Evolutionary conservation across 2,113 vertebrate genomes (phyloP).

Genomic region (Amblyopsis rosae): DNA sequence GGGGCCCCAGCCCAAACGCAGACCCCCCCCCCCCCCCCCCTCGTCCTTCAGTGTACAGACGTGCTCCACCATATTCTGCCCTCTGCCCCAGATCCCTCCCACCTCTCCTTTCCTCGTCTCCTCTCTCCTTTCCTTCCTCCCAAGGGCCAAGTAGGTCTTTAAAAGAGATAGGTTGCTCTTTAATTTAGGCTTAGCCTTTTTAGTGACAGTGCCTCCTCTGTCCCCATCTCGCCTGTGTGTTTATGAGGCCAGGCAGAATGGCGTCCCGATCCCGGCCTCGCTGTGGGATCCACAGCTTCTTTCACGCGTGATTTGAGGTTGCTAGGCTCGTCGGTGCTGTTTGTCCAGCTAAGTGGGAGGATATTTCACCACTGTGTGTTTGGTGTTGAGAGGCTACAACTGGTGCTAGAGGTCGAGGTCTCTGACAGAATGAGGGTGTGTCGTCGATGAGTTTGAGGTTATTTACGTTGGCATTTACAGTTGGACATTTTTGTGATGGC

Average conservation of each 20-base stretch:
- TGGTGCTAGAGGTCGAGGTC: too few species aligned
- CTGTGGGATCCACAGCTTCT: slow-evolving; percentile 2
- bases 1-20: too few species aligned
- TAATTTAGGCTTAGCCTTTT: slow-evolving; percentile 59
- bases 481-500: too few species aligned
- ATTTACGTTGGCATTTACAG: too few species aligned
- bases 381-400: too few species aligned
- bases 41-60: slow-evolving; percentile 75
- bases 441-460: too few species aligned
- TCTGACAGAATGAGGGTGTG: too few species aligned
- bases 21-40: too few species aligned
- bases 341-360: too few species aligned
- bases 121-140: slow-evolving; percentile 15
- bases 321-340: too few species aligned
- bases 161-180: slow-evolving; percentile 75
- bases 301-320: slow-evolving; percentile 32
- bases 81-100: slow-evolving; percentile 75
- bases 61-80: slow-evolving; percentile 78
- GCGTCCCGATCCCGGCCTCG: neutral
- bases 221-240: slow-evolving; percentile 38
- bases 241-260: slow-evolving; percentile 37
- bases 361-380: too few species aligned
- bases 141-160: slow-evolving; percentile 63
- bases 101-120: neutral
- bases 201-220: slow-evolving; percentile 49